Evolutionary conservation across 1,140 invertebrate species (phyloP).

Genomic region (Neomicropteryx cornuta): DNA sequence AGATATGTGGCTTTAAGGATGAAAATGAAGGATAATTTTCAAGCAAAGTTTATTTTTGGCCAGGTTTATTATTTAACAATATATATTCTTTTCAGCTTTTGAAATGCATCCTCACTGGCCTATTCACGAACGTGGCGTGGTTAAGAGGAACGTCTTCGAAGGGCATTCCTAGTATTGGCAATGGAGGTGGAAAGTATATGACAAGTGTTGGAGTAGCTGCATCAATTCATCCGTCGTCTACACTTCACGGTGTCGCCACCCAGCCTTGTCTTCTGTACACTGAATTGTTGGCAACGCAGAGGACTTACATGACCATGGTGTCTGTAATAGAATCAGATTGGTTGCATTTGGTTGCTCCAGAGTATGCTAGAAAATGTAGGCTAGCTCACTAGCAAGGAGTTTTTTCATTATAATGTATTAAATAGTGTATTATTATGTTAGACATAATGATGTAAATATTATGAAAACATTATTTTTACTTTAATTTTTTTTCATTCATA

Average conservation of each 20-base stretch:
- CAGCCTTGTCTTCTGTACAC: conserved; percentile 77
- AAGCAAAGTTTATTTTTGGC: no score
- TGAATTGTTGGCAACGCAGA: conserved; percentile 78
- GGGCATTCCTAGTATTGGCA: conserved; percentile 11
- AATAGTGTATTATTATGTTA: no score
- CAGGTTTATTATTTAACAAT: no score
- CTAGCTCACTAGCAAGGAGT: conserved; percentile 13
- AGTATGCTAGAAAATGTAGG: conserved; percentile 23
- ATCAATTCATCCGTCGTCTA: conserved; percentile 75
- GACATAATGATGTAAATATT: no score
- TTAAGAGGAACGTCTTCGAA: conserved; percentile 43
- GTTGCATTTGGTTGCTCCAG: conserved; percentile 49
- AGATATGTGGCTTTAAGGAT: no score
- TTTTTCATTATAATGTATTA: no score
- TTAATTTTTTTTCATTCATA: no score
- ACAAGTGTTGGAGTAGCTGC: conserved; percentile 23
- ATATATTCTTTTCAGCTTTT: conserved; percentile 40
- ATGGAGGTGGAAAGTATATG: conserved; percentile 21
- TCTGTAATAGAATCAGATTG: conserved; percentile 65
- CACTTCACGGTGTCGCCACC: conserved; percentile 51
- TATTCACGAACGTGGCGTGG: conserved; percentile 87
- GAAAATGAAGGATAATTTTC: no score
- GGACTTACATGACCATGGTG: conserved; percentile 68
- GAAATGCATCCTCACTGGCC: conserved; percentile 68
- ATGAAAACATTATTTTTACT: no score